Evolutionary conservation across 2,888 invertebrate species (phyloP).

Genomic region (Parnassius orleans): DNA sequence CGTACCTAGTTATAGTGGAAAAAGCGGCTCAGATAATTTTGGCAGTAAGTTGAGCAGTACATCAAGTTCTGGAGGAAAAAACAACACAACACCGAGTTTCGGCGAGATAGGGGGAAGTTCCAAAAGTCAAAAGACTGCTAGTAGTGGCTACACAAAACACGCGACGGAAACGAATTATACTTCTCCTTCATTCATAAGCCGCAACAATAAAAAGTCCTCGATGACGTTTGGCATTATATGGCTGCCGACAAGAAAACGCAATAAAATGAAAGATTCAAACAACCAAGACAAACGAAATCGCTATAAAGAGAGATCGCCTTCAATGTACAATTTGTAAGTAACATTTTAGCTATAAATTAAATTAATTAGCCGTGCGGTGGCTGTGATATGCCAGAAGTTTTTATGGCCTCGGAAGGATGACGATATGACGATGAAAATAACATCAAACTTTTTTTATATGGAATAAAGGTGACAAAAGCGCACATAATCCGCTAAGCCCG

Average conservation of each 20-base stretch:
- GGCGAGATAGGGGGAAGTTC: slow-evolving; percentile 16
- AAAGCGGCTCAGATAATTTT: slow-evolving; percentile 15
- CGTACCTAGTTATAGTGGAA: slow-evolving; percentile 20
- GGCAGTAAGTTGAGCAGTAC: not conserved
- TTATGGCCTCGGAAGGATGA: no score
- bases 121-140: slow-evolving; percentile 10
- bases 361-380: no score
- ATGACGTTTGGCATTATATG: slow-evolving; percentile 64
- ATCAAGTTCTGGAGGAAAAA: slow-evolving; percentile 4
- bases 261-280: slow-evolving; percentile 61
- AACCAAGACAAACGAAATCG: slow-evolving; percentile 52
- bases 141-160: slow-evolving; percentile 11
- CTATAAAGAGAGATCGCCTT: slow-evolving; percentile 54
- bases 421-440: no score
- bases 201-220: slow-evolving; percentile 50
- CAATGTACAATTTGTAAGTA: slow-evolving; percentile 69
- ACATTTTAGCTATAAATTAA: no score
- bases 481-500: no score
- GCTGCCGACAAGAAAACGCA: slow-evolving; percentile 60
- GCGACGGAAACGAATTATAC: slow-evolving; percentile 43
- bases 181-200: slow-evolving; percentile 40
- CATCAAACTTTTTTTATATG: no score
- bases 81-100: slow-evolving; percentile 6
- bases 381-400: no score
- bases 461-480: no score